Evolutionary conservation across 2,113 vertebrate genomes (phyloP), one percentile per base, ranked within the genome.

Genomic region (Rhinogobius similis): DNA sequence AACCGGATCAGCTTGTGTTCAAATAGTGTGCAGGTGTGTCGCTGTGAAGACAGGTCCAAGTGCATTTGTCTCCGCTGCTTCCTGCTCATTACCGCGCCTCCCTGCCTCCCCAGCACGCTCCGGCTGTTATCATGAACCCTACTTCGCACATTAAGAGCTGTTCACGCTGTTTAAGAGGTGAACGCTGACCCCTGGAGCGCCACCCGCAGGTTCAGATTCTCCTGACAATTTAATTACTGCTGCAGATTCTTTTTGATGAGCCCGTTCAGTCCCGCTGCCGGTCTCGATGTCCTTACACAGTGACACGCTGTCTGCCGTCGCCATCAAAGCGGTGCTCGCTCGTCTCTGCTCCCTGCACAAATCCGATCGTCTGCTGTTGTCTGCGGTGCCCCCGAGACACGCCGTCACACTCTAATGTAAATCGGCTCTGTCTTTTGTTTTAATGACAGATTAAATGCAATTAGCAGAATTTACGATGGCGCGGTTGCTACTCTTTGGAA

Each of bases 141-240:
- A 65, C 75, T 24, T 5, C 58, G 66, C 78, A 69, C 72, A 76
- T 85, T 76, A 81, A 70, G 10, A 52, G 32, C 77, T 74, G 72
- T 52, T 58, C 78, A 1, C 63, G 72, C 78, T 81, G 83, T 59
- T 86, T 72, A 72, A 76, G 65, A 81, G 69, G 73, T 80, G 82
- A 78, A 82, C 76, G 68, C 58, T 5, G 41, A 67, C 68, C 46
- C 5, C 3, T 26, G 70, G 1, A 20, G 58, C 39, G 58, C 63
- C 67, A 58, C 65, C 68, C 46, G 56, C 70, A 78, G 74, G 78
- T 86, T 88, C 68, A 74, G 80, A 66, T 81, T 86, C 72, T 67
- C 88, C 67, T 87, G 86, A 88, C 84, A 87, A 88, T 89, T 86
- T 93, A 89, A 90, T 92, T 92, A 89, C 78, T 13, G 76, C 63